Conservation (phyloP, 2,113 vertebrate genomes). For the Sander lucioperca region DNA sequence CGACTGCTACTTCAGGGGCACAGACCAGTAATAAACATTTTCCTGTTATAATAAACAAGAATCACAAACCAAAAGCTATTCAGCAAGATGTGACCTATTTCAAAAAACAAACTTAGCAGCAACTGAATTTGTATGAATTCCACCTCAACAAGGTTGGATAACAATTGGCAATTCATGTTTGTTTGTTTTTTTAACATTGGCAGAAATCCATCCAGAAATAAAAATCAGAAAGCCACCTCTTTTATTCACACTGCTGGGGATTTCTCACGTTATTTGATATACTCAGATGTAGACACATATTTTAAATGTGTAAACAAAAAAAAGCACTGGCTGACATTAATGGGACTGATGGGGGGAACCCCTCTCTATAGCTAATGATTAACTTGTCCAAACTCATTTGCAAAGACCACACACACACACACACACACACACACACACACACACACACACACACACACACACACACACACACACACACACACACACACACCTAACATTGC, state of each 20-base stretch:
- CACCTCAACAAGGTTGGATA: not conserved
- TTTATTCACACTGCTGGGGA: not conserved
- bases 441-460: not conserved
- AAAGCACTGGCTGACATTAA: not conserved
- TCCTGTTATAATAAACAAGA: not conserved
- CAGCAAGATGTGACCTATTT: not conserved
- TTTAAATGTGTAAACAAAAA: conserved; percentile 16
- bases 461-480: not conserved
- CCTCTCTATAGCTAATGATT: conserved; percentile 1
- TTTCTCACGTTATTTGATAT: conserved; percentile 1
- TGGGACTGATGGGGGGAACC: not conserved
- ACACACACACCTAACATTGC: not conserved
- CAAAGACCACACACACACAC: not conserved
- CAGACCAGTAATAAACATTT: not conserved
- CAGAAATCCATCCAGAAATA: not conserved
- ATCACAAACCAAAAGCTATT: not conserved
- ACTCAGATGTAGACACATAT: not conserved
- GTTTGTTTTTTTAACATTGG: not conserved
- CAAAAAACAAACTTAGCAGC: not conserved
- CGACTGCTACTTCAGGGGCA: not conserved
- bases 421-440: not conserved
- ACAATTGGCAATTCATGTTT: not conserved
- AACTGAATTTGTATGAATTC: not conserved
- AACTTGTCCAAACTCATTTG: conserved; percentile 31
- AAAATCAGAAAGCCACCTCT: not conserved